phyloP scores from a whole-genome alignment of 2,888 invertebrate genomes.

The Phortica okadai region DNA sequence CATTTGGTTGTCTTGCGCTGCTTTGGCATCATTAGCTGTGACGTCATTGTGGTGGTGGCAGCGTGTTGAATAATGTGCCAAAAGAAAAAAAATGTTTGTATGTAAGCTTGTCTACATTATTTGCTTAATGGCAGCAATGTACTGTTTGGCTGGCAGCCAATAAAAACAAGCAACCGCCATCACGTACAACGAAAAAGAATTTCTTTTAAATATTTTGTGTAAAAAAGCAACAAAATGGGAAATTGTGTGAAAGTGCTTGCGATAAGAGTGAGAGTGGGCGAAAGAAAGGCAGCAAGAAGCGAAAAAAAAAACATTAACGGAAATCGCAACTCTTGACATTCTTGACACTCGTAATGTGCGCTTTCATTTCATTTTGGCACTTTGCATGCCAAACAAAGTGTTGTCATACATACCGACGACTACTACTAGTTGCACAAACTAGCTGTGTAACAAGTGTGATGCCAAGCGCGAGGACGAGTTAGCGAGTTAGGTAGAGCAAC shows the following conservation, averaged over 20 bases:
- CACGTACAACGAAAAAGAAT: neutral
- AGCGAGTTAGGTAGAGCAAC: no score
- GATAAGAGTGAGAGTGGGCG: neutral
- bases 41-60: neutral
- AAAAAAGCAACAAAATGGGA: constrained; percentile 25
- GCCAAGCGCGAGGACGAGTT: no score
- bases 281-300: neutral
- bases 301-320: neutral
- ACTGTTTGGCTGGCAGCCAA: neutral
- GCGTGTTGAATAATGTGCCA: neutral
- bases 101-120: neutral
- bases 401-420: no score
- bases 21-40: neutral
- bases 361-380: neutral
- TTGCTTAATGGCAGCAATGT: neutral
- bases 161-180: neutral
- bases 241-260: neutral
- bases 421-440: no score
- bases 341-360: neutral
- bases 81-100: neutral
- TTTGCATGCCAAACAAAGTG: no score
- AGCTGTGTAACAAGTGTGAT: no score
- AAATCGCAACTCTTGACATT: neutral
- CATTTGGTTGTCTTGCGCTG: neutral
- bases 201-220: neutral